These are phyloP conservation scores for Beaufortia kweichowensis DNA, from an alignment of 2,113 vertebrate genomes.

Conservation along the genomic window DNA sequence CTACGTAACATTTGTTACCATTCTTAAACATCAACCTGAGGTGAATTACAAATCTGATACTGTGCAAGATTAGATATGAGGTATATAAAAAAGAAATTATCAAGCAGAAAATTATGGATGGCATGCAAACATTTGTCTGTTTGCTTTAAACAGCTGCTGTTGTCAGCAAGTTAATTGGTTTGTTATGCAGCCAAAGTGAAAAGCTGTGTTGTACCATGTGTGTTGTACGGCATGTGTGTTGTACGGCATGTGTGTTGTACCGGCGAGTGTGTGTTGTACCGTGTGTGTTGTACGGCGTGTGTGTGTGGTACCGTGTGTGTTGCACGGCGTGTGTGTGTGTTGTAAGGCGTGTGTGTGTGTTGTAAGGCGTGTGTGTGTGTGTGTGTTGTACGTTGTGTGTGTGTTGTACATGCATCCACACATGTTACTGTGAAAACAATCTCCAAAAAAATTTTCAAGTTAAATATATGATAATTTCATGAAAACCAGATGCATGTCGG, in stretches of 20 bases:
- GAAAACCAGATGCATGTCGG: background rate
- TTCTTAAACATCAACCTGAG: no score
- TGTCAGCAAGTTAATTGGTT: constrained; percentile 11
- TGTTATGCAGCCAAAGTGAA: constrained; percentile 31
- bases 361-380: constrained; percentile 9
- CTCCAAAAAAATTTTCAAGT: constrained; percentile 5
- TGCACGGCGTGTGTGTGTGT: constrained; percentile 40
- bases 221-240: no score
- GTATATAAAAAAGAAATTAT: background rate
- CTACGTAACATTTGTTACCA: no score
- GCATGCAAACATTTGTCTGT: constrained; percentile 10
- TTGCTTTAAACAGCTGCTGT: constrained; percentile 34
- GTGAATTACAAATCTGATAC: no score
- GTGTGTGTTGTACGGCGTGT: no score
- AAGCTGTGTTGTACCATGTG: background rate
- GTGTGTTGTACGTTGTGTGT: constrained; percentile 18
- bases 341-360: constrained; percentile 21
- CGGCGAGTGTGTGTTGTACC: constrained; percentile 40
- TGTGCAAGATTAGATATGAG: no score
- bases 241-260: no score
- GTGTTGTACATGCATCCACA: constrained; percentile 45
- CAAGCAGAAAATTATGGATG: constrained; percentile 9
- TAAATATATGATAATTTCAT: constrained; percentile 4
- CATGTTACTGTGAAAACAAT: constrained; percentile 6
- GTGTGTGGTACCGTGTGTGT: no score